phyloP scores from a whole-genome alignment of 37 sponge, comb jelly and placozoan species.

The Agelas oroides region DNA sequence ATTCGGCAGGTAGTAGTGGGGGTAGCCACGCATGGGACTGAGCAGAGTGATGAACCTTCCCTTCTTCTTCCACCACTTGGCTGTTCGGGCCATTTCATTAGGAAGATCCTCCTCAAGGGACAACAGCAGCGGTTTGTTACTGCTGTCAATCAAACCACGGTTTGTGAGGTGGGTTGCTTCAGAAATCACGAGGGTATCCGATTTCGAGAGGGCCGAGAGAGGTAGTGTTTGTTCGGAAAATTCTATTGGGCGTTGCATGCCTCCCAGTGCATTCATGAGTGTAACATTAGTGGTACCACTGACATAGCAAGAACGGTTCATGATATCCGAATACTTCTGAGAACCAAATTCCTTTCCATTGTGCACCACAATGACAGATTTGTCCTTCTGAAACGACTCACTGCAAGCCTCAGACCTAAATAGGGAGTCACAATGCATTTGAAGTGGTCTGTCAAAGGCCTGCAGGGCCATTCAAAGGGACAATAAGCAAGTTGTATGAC shows the following conservation, averaged over 20 bases:
- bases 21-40: too few species aligned
- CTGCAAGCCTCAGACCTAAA: not conserved
- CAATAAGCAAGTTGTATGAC: too few species aligned
- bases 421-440: not conserved
- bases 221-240: slow-evolving; percentile 1
- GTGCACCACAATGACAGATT: too few species aligned
- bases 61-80: not conserved
- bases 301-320: too few species aligned
- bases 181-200: not conserved
- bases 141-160: too few species aligned
- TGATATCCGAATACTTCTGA: too few species aligned
- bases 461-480: too few species aligned
- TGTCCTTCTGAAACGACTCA: not conserved
- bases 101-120: not conserved
- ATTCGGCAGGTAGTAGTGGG: too few species aligned
- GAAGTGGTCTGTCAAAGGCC: too few species aligned
- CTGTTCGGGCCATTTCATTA: not conserved
- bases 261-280: not conserved
- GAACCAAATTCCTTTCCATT: too few species aligned
- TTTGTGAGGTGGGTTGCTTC: not conserved
- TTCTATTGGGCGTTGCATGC: not conserved
- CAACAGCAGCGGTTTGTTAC: not conserved
- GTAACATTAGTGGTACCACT: too few species aligned
- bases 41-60: not conserved
- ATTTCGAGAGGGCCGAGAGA: not conserved